Percentiles rank a stretch among this genome's conserved stretches.
Evolutionary conservation across 2,113 vertebrate species (phyloP).

Genomic region (Notarius lentiginosus): DNA sequence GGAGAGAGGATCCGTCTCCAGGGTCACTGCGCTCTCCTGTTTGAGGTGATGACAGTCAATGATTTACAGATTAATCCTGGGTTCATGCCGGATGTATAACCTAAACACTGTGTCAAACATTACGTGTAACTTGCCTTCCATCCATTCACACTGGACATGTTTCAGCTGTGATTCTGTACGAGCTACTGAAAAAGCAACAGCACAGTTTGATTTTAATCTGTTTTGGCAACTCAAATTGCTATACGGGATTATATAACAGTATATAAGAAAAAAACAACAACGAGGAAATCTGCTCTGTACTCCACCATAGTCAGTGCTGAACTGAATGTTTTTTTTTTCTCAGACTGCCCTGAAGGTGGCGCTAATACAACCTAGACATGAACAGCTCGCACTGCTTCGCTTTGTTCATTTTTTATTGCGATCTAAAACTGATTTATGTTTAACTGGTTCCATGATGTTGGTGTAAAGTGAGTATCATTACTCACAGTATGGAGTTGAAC

Average conservation of each 20-base stretch:
- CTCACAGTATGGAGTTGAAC: no score
- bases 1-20: constrained; percentile 94
- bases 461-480: no score
- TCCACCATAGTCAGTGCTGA: not conserved
- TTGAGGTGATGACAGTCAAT: constrained; percentile 75
- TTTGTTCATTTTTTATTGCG: not conserved
- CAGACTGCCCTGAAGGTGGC: not conserved
- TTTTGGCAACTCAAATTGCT: not conserved
- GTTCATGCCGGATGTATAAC: not conserved
- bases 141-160: not conserved
- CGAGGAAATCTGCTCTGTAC: no score
- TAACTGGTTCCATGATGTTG: not conserved
- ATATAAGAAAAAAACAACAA: not conserved
- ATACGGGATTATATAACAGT: not conserved
- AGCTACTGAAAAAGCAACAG: not conserved
- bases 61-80: not conserved
- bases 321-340: not conserved
- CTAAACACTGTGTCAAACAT: not conserved
- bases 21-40: constrained; percentile 88
- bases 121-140: not conserved
- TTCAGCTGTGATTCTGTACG: not conserved
- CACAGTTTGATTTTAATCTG: not conserved
- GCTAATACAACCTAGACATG: not conserved
- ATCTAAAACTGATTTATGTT: not conserved
- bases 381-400: not conserved